phyloP scores from a whole-genome alignment of 1,140 invertebrate genomes.

The Megalonaias nervosa region DNA sequence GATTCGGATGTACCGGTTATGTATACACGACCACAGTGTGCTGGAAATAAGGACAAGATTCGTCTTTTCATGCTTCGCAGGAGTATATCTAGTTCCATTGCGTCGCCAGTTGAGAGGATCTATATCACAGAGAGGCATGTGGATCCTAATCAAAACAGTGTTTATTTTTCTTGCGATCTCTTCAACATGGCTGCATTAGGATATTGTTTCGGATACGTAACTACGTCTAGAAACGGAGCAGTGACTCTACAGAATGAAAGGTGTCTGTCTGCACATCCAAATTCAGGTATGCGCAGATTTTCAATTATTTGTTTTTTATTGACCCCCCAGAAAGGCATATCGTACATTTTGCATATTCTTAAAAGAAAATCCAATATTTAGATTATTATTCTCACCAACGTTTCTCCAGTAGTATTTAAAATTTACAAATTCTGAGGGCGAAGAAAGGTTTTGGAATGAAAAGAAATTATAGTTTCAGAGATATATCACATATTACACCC shows the following conservation, averaged over 20 bases:
- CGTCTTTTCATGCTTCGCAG: slow-evolving; percentile 26
- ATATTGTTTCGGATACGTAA: slow-evolving; percentile 28
- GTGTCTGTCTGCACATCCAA: slow-evolving; percentile 27
- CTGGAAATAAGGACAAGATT: slow-evolving; percentile 20
- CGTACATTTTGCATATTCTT: no score
- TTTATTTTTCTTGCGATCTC: slow-evolving; percentile 1
- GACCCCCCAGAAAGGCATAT: no score
- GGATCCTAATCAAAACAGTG: slow-evolving; percentile 22
- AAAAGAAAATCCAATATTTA: no score
- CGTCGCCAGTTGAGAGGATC: slow-evolving; percentile 9
- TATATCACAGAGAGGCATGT: slow-evolving; percentile 20
- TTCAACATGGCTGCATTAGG: slow-evolving; percentile 19
- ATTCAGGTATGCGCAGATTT: slow-evolving; percentile 15
- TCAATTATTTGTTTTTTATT: no score
- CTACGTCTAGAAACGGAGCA: slow-evolving; percentile 1
- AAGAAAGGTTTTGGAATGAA: no score
- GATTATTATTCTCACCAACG: no score
- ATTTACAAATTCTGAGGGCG: no score
- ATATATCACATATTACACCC: no score
- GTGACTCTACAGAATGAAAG: slow-evolving; percentile 27
- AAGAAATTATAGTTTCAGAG: no score
- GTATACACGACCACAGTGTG: slow-evolving; percentile 18
- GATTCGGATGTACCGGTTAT: slow-evolving; percentile 10
- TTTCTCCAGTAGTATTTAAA: no score
- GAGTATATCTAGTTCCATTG: slow-evolving; percentile 24